Percentiles rank a stretch among this genome's conserved stretches.
These are phyloP conservation scores for Scleropages formosus DNA, from an alignment of 2,797 vertebrate species.

Conservation along the genomic window DNA sequence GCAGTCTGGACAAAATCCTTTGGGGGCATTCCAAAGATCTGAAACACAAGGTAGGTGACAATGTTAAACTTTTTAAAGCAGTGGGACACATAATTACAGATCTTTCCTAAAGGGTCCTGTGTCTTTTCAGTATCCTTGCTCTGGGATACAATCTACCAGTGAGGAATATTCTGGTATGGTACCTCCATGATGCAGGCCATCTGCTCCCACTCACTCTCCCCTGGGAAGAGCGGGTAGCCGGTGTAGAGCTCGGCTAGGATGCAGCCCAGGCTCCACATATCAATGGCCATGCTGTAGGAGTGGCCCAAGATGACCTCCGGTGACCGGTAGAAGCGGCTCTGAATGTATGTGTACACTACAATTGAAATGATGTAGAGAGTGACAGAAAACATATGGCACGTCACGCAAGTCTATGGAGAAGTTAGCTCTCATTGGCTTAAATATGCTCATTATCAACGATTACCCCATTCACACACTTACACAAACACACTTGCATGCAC, in stretches of 20 bases:
- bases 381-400: too few relatives aligned
- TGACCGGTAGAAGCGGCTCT: slow-evolving; percentile 90
- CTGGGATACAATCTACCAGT: too few relatives aligned
- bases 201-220: slow-evolving; percentile 89
- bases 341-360: slow-evolving; percentile 88
- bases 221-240: slow-evolving; percentile 84
- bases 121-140: slow-evolving; percentile 54
- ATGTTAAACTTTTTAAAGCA: background rate
- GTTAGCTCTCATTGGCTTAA: background rate
- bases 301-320: slow-evolving; percentile 92
- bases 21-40: slow-evolving; percentile 89
- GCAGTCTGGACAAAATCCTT: slow-evolving; percentile 81
- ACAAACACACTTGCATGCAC: too few relatives aligned
- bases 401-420: background rate
- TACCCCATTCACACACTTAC: too few relatives aligned
- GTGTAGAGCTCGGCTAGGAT: slow-evolving; percentile 87
- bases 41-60: slow-evolving; percentile 34
- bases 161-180: slow-evolving; percentile 7
- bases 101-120: slow-evolving; percentile 66
- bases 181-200: slow-evolving; percentile 96
- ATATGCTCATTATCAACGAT: too few relatives aligned
- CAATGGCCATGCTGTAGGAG: slow-evolving; percentile 88
- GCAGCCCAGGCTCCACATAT: slow-evolving; percentile 96
- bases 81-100: slow-evolving; percentile 25
- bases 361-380: background rate